Percentiles rank a stretch among this genome's conserved stretches.
Conservation (phyloP, 2,113 vertebrate genomes). For the Rostratula benghalensis region DNA sequence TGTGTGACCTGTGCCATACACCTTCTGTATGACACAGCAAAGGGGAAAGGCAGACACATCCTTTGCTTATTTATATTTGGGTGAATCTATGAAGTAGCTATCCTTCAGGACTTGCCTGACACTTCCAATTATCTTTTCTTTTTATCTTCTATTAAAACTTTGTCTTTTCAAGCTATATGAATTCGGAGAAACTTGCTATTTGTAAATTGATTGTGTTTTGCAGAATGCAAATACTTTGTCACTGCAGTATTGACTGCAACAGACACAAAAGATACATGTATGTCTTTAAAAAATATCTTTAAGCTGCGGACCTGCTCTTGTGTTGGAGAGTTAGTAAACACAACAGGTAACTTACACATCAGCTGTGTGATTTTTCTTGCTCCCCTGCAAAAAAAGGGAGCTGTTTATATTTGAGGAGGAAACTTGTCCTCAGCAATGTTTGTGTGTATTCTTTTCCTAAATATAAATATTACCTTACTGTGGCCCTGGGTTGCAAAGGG, state of each 20-base stretch:
- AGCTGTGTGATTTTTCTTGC: neutral
- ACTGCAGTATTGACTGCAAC: neutral
- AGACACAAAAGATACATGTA: neutral
- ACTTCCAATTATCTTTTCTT: neutral
- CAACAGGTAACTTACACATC: neutral
- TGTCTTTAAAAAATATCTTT: neutral
- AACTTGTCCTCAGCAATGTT: neutral
- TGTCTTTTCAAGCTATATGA: neutral
- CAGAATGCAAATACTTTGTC: neutral
- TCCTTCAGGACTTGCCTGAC: neutral
- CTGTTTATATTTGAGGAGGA: neutral
- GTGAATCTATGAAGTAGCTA: neutral
- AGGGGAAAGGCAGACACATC: accelerated
- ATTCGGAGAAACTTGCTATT: accelerated
- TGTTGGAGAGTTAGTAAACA: neutral
- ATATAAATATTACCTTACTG: neutral
- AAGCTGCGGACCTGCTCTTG: neutral
- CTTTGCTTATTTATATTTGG: neutral
- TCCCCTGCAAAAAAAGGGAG: accelerated
- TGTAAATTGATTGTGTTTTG: neutral
- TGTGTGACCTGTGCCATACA: accelerated
- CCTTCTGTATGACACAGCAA: neutral
- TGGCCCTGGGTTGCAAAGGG: neutral
- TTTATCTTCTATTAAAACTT: neutral
- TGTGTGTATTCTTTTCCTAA: neutral